Percentiles rank a stretch among this genome's conserved stretches.
These are phyloP conservation scores for Tiaroga cobitis DNA, from an alignment of 2,797 vertebrate genomes.

Conservation along the genomic window DNA sequence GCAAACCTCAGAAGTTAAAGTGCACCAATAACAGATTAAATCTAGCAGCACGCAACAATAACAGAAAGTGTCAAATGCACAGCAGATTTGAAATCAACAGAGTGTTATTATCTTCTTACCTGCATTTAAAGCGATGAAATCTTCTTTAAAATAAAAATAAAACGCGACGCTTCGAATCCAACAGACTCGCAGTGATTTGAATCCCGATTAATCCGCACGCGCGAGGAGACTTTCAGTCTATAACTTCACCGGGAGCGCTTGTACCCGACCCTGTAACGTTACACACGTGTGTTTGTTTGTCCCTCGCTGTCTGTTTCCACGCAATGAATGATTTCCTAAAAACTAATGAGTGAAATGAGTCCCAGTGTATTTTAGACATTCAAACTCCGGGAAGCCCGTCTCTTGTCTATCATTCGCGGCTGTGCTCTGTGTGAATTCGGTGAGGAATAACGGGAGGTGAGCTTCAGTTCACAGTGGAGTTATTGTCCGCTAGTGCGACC, in stretches of 20 bases:
- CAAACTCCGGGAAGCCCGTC: constrained; percentile 25
- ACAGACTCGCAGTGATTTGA: constrained; percentile 36
- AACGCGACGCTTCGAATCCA: background rate
- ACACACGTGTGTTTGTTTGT: constrained; percentile 35
- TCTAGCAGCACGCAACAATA: background rate
- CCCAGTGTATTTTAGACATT: background rate
- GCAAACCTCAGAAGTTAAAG: background rate
- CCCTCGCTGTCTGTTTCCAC: background rate
- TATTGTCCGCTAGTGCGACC: constrained; percentile 54
- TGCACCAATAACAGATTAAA: background rate
- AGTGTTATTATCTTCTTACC: constrained; percentile 14
- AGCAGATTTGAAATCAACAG: background rate
- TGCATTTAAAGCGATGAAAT: background rate
- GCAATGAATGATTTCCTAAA: background rate
- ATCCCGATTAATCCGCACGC: constrained; percentile 34
- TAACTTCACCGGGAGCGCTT: constrained; percentile 33
- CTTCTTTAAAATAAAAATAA: background rate
- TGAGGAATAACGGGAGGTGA: constrained; percentile 49
- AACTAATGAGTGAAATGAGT: background rate
- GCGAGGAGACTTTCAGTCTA: constrained; percentile 10
- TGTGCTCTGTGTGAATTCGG: constrained; percentile 4
- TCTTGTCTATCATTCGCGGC: background rate
- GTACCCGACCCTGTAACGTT: background rate
- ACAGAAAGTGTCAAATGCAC: background rate
- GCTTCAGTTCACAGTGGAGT: constrained; percentile 26